These are phyloP conservation scores for Barbus barbus DNA, from an alignment of 2,113 vertebrate genomes.

Conservation along the genomic window DNA sequence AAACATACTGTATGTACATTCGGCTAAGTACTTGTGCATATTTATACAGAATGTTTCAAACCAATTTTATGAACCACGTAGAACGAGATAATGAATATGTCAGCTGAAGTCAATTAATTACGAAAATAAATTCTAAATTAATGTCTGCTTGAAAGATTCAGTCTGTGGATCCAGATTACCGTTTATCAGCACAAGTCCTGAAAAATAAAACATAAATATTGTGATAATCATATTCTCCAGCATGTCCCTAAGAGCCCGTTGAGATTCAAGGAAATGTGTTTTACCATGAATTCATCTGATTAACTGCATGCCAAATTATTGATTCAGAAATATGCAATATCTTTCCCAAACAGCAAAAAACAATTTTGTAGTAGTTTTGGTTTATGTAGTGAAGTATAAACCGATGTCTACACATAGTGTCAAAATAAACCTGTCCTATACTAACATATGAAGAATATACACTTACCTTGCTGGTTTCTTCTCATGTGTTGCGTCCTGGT, in stretches of 20 bases:
- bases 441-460: too few species aligned
- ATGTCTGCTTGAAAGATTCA: neutral
- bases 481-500: neutral
- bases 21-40: neutral
- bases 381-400: too few species aligned
- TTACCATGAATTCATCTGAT: neutral
- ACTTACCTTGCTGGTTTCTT: neutral
- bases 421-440: too few species aligned
- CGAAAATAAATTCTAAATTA: neutral
- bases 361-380: too few species aligned
- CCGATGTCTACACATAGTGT: too few species aligned
- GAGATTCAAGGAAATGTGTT: neutral
- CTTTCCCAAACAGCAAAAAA: too few species aligned
- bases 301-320: too few species aligned
- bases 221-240: neutral
- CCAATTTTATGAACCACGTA: neutral
- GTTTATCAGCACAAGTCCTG: neutral
- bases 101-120: neutral
- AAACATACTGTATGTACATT: neutral
- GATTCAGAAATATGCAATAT: too few species aligned
- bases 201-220: neutral
- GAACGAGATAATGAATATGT: neutral
- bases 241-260: neutral
- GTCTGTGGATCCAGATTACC: neutral
- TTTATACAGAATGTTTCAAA: neutral